A percentile compares a stretch with the other conserved stretches of the same genome.
Conservation (phyloP, 2,113 vertebrate genomes). For the Ailuropoda melanoleuca region DNA sequence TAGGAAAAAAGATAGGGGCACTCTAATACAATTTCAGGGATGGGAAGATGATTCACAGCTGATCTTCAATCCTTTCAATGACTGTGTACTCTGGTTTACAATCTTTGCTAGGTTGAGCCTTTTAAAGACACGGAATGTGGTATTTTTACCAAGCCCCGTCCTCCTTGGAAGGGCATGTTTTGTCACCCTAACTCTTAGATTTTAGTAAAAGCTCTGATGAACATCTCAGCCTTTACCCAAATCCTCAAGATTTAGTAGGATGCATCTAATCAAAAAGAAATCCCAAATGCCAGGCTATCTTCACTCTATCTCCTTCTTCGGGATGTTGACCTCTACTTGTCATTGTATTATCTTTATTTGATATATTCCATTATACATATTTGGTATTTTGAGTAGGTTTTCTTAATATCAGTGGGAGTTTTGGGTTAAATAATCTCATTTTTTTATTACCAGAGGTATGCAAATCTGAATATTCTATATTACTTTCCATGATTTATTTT, state of each 20-base stretch:
- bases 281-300: background rate
- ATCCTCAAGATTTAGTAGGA: background rate
- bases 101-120: background rate
- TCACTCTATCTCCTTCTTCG: background rate
- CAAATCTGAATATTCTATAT: background rate
- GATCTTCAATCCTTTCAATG: background rate
- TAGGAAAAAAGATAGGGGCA: background rate
- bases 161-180: background rate
- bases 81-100: background rate
- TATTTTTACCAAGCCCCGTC: background rate
- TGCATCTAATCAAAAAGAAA: background rate
- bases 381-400: background rate
- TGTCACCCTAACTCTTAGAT: background rate
- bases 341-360: background rate
- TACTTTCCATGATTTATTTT: background rate
- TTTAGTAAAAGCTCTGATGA: background rate
- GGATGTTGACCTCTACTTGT: background rate
- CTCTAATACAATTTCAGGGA: background rate
- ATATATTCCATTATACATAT: background rate
- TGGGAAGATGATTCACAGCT: background rate
- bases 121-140: background rate
- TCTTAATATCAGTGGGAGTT: background rate
- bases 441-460: background rate
- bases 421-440: background rate
- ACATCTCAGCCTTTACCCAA: background rate